These are phyloP conservation scores for Pachycephala philippinensis DNA, from an alignment of 2,113 vertebrate species.

Conservation along the genomic window DNA sequence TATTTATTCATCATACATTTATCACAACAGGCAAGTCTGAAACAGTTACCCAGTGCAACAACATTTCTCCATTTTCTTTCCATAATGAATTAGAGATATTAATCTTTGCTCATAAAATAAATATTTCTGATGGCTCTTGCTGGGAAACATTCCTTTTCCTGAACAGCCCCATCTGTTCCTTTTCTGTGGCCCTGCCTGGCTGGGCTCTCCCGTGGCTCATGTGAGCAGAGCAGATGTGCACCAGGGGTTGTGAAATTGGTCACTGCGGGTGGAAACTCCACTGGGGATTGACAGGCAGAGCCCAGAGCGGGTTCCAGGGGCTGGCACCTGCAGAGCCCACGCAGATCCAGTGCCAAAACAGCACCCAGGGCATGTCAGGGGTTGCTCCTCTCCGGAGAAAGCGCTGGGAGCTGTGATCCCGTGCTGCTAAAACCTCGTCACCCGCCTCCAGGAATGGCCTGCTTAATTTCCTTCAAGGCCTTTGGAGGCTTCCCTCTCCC, in stretches of 20 bases:
- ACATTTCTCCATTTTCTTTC: not conserved
- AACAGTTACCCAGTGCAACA: not conserved
- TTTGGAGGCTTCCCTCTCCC: not conserved
- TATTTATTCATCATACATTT: not conserved
- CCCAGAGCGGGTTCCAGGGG: fast-evolving
- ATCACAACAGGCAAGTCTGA: not conserved
- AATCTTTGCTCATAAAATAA: constrained; percentile 2
- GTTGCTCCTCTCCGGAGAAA: fast-evolving
- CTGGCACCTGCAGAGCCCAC: fast-evolving
- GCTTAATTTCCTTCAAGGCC: not conserved
- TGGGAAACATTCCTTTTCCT: not conserved
- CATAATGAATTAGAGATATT: not conserved
- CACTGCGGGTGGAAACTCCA: fast-evolving
- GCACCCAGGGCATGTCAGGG: not conserved
- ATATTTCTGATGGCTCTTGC: not conserved
- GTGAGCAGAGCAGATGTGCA: not conserved
- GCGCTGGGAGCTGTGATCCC: not conserved
- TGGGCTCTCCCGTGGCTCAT: fast-evolving
- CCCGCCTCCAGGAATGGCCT: not conserved
- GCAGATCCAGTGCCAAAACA: not conserved
- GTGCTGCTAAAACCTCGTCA: fast-evolving
- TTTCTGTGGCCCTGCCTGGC: not conserved
- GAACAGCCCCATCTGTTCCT: not conserved
- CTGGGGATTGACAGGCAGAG: no score
- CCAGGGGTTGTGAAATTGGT: not conserved